A percentile compares a stretch with the other conserved stretches of the same genome.
Evolutionary conservation across 2,113 vertebrate species (phyloP).

Genomic region (Corydoras sp.): DNA sequence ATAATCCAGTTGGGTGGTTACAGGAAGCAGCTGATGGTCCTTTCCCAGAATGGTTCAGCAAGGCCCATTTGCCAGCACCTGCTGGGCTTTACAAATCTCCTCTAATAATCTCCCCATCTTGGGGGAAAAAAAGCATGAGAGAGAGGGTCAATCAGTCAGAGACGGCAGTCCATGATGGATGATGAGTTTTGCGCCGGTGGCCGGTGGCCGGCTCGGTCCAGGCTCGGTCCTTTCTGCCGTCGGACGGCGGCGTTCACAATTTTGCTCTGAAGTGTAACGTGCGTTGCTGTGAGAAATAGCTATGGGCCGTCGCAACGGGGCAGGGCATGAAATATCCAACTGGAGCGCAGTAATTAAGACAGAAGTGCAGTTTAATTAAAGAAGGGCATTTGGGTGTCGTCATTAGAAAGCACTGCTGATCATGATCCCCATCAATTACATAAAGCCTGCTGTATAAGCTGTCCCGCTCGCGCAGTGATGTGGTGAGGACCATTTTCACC

Average conservation of each 20-base stretch:
- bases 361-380: conserved; percentile 38
- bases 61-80: conserved; percentile 28
- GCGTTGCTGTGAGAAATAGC: no score
- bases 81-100: conserved; percentile 24
- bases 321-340: not conserved
- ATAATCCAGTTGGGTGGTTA: conserved; percentile 35
- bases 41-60: conserved; percentile 29
- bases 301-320: not conserved
- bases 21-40: conserved; percentile 30
- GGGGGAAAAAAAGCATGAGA: not conserved
- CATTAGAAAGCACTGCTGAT: conserved; percentile 30
- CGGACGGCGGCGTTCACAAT: not conserved
- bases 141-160: conserved; percentile 1
- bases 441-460: not conserved
- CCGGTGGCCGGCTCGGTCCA: conserved; percentile 7
- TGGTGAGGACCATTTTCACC: no score
- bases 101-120: conserved; percentile 31
- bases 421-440: conserved; percentile 25
- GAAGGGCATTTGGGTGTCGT: conserved; percentile 34
- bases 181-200: not conserved
- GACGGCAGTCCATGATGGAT: conserved; percentile 9
- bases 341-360: conserved; percentile 30
- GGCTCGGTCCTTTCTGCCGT: not conserved
- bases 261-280: no score
- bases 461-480: no score